Evolutionary conservation across 2,888 invertebrate genomes (phyloP).

Genomic region (Aspidiotus rigidus): DNA sequence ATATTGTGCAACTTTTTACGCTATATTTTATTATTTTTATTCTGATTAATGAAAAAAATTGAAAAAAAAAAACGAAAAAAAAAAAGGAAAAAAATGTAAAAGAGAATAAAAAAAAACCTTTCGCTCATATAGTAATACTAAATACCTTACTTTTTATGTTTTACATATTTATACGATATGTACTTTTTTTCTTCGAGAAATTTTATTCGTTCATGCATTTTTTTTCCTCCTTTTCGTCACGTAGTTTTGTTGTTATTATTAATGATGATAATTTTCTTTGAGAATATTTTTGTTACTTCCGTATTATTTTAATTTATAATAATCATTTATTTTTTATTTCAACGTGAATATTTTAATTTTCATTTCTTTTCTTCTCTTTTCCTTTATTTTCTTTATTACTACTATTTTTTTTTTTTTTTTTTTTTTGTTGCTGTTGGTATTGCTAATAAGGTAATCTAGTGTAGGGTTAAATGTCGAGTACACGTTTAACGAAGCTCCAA

Average conservation of each 20-base stretch:
- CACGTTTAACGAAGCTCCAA: too few species aligned
- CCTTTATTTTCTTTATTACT: not conserved
- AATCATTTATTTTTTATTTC: too few species aligned
- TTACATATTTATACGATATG: slow-evolving; percentile 19
- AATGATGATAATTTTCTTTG: not conserved
- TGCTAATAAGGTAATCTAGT: too few species aligned
- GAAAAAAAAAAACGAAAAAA: too few species aligned
- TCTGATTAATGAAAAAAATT: not conserved
- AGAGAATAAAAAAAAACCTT: slow-evolving; percentile 7
- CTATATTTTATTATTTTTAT: slow-evolving; percentile 31
- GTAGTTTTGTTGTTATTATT: slow-evolving; percentile 25
- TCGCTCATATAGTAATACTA: slow-evolving; percentile 21
- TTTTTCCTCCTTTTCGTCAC: slow-evolving; percentile 12
- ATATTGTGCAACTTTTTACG: slow-evolving; percentile 31
- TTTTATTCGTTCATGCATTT: slow-evolving; percentile 12
- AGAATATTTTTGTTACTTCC: not conserved
- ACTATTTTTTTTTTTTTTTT: not conserved
- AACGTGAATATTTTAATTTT: not conserved
- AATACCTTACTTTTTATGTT: slow-evolving; percentile 19
- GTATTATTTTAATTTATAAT: not conserved
- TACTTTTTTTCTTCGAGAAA: slow-evolving; percentile 11
- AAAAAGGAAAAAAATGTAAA: too few species aligned
- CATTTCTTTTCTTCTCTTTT: not conserved
- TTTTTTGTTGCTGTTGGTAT: too few species aligned
- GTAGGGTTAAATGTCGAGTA: too few species aligned